Conservation (phyloP, 2,113 vertebrate genomes). For the Chionis minor region DNA sequence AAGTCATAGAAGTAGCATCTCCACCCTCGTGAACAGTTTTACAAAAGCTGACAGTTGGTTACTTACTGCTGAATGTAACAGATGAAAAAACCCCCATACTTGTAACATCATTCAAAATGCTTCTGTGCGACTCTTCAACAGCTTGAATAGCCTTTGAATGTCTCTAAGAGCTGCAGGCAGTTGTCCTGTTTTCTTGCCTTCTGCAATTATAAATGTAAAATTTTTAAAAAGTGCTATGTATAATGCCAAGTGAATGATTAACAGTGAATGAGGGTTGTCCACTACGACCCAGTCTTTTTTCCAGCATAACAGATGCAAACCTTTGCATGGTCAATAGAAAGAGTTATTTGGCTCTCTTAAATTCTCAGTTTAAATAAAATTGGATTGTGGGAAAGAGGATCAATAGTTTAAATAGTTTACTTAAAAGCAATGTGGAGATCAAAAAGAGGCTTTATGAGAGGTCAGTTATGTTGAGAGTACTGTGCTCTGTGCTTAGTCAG, state of each 20-base stretch:
- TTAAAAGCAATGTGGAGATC: not conserved
- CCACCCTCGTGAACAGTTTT: not conserved
- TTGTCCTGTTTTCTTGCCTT: conserved; percentile 9
- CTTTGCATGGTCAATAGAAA: not conserved
- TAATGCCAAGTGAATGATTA: not conserved
- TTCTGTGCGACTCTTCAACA: not conserved
- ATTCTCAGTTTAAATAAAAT: conserved; percentile 46
- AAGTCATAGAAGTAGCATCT: not conserved
- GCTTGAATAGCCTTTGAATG: not conserved
- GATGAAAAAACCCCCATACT: not conserved
- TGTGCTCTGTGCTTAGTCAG: not conserved
- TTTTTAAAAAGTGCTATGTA: not conserved
- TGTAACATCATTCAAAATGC: not conserved
- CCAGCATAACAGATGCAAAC: not conserved
- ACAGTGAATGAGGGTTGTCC: not conserved
- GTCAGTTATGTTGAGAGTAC: not conserved
- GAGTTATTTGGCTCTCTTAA: not conserved
- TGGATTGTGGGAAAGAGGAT: conserved; percentile 8
- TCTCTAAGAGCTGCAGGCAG: not conserved
- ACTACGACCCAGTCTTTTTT: not conserved
- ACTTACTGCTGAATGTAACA: not conserved
- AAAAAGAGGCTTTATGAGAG: not conserved
- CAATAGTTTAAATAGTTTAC: not conserved
- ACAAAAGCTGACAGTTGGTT: not conserved
- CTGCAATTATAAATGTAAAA: not conserved